Percentiles rank a stretch among this genome's conserved stretches.
phyloP scores from a whole-genome alignment of 1,140 invertebrate species.

The Drosophila rufa region DNA sequence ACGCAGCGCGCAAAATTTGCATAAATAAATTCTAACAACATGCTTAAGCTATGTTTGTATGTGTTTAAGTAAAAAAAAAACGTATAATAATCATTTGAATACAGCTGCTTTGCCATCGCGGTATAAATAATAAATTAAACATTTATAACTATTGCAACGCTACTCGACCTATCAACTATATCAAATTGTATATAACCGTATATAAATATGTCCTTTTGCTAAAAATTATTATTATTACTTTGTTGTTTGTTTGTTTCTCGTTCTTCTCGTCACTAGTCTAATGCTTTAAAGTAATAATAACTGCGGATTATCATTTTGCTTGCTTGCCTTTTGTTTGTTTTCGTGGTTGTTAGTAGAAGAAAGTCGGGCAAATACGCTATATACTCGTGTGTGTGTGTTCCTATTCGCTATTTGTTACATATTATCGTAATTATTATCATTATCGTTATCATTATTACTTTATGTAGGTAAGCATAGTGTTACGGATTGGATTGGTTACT shows the following conservation, averaged over 20 bases:
- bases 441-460: conserved; percentile 60
- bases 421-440: conserved; percentile 70
- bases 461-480: conserved; percentile 45
- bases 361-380: conserved; percentile 70
- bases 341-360: conserved; percentile 55
- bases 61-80: conserved; percentile 43
- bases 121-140: conserved; percentile 81
- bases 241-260: conserved; percentile 19
- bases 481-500: conserved; percentile 57
- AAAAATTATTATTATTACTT: conserved; percentile 71
- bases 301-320: conserved; percentile 79
- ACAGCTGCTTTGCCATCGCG: conserved; percentile 31
- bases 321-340: conserved; percentile 39
- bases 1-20: conserved; percentile 50
- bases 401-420: conserved; percentile 74
- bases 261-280: conserved; percentile 63
- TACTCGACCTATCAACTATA: conserved; percentile 79
- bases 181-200: conserved; percentile 74
- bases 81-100: conserved; percentile 46
- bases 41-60: conserved; percentile 56
- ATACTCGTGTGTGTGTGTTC: conserved; percentile 30
- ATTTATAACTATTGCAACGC: conserved; percentile 81
- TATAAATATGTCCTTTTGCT: conserved; percentile 82
- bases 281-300: conserved; percentile 81
- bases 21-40: conserved; percentile 78